These are phyloP conservation scores for Iselma pallidipennis DNA, from an alignment of 2,888 invertebrate species.

Conservation along the genomic window DNA sequence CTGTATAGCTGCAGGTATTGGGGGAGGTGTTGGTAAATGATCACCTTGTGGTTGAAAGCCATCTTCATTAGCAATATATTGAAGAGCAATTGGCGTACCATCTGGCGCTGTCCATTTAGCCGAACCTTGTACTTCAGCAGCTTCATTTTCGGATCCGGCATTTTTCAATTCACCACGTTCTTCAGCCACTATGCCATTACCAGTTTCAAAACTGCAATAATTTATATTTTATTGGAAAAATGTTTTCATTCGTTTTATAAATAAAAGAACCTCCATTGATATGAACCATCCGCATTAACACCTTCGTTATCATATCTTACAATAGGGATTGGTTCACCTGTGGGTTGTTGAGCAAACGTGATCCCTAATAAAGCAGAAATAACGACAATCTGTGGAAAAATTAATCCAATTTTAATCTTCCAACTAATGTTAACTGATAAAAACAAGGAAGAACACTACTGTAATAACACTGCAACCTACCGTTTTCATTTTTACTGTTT, in stretches of 20 bases:
- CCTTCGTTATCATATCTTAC: conserved; percentile 65
- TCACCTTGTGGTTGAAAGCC: conserved; percentile 73
- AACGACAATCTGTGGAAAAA: conserved; percentile 18
- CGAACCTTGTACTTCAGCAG: conserved; percentile 63
- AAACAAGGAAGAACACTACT: background rate
- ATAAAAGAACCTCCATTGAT: conserved; percentile 59
- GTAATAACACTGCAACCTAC: conserved; percentile 19
- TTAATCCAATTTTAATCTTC: background rate
- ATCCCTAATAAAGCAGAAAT: conserved; percentile 14
- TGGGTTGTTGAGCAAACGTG: conserved; percentile 26
- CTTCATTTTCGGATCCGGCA: conserved; percentile 52
- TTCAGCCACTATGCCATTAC: conserved; percentile 71
- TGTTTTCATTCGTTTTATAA: no score
- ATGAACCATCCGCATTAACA: conserved; percentile 66
- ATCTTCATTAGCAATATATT: conserved; percentile 72
- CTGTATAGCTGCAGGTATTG: conserved; percentile 75
- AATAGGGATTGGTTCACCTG: conserved; percentile 62
- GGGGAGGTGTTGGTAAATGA: conserved; percentile 78
- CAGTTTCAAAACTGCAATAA: conserved; percentile 66
- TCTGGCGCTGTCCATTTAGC: conserved; percentile 72
- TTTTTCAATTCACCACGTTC: conserved; percentile 60
- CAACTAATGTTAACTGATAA: background rate
- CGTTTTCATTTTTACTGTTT: conserved; percentile 27
- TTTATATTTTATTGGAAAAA: background rate
- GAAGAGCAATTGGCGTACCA: conserved; percentile 64